Evolutionary conservation across 2,113 vertebrate genomes (phyloP).

Genomic region (Pipa parva): DNA sequence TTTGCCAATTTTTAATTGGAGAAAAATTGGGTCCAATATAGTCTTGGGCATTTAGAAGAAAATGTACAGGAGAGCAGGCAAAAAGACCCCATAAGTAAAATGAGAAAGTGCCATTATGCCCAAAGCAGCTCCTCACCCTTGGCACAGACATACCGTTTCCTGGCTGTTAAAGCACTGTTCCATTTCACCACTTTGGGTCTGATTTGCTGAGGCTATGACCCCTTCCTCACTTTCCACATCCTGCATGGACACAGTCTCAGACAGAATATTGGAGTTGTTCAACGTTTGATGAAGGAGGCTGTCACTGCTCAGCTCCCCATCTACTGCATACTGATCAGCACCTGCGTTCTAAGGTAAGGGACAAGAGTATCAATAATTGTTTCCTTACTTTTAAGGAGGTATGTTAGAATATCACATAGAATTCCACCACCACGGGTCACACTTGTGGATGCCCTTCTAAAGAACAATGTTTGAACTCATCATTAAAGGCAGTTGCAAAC

Average conservation of each 20-base stretch:
- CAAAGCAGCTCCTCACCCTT: not conserved
- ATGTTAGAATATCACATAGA: no score
- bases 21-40: no score
- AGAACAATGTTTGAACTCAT: no score
- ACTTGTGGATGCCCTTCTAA: no score
- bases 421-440: no score
- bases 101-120: fast-evolving
- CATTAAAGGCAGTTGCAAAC: no score
- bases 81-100: no score
- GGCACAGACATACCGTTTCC: conserved; percentile 56
- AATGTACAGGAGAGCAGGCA: no score
- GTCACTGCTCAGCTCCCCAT: conserved; percentile 64
- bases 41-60: no score
- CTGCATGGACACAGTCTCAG: conserved; percentile 61
- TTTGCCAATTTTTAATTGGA: no score
- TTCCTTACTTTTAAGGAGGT: not conserved
- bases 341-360: conserved; percentile 18
- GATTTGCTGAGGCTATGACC: not conserved
- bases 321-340: conserved; percentile 49
- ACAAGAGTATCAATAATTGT: not conserved
- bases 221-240: conserved; percentile 44
- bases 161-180: conserved; percentile 57
- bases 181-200: conserved; percentile 50
- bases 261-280: conserved; percentile 85
- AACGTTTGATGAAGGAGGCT: conserved; percentile 89